phyloP scores from a whole-genome alignment of 1,140 invertebrate genomes.

The Grapholita molesta region DNA sequence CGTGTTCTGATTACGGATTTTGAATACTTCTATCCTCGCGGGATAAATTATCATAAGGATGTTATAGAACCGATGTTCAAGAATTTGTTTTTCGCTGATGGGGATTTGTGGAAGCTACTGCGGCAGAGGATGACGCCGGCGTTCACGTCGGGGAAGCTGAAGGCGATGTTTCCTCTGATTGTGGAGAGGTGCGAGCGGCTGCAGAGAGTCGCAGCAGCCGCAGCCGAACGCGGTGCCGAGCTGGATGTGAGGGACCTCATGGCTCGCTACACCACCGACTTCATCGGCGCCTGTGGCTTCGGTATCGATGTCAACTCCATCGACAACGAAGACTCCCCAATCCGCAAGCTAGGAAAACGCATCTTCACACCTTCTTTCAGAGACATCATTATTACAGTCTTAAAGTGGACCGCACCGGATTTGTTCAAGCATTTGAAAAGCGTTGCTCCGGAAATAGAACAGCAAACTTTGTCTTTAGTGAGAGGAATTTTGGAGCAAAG shows the following conservation, averaged over 20 bases:
- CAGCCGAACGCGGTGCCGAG: slow-evolving; percentile 21
- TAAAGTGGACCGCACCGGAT: slow-evolving; percentile 22
- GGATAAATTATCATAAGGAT: slow-evolving; percentile 26
- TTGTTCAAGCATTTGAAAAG: slow-evolving; percentile 22
- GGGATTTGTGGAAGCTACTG: slow-evolving; percentile 72
- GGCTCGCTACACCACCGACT: slow-evolving; percentile 54
- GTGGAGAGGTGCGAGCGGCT: slow-evolving; percentile 38
- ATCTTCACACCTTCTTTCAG: slow-evolving; percentile 32
- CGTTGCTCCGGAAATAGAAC: slow-evolving; percentile 20
- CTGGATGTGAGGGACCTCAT: slow-evolving; percentile 50
- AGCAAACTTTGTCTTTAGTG: slow-evolving; percentile 18
- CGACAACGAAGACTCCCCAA: slow-evolving; percentile 29
- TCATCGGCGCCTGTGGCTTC: slow-evolving; percentile 57
- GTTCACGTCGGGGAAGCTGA: slow-evolving; percentile 77
- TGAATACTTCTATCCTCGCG: slow-evolving; percentile 61
- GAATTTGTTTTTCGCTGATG: slow-evolving; percentile 33
- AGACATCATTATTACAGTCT: slow-evolving; percentile 19
- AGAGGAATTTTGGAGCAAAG: slow-evolving; percentile 20
- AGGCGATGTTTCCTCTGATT: slow-evolving; percentile 68
- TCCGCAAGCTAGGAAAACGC: slow-evolving; percentile 35
- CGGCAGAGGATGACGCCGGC: slow-evolving; percentile 76
- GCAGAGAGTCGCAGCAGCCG: slow-evolving; percentile 25
- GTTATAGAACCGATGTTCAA: slow-evolving; percentile 46
- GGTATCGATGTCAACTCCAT: slow-evolving; percentile 39
- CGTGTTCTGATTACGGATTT: slow-evolving; percentile 78